These are phyloP conservation scores for Chaitophorus viminalis DNA, from an alignment of 2,888 invertebrate genomes.

Conservation along the genomic window DNA sequence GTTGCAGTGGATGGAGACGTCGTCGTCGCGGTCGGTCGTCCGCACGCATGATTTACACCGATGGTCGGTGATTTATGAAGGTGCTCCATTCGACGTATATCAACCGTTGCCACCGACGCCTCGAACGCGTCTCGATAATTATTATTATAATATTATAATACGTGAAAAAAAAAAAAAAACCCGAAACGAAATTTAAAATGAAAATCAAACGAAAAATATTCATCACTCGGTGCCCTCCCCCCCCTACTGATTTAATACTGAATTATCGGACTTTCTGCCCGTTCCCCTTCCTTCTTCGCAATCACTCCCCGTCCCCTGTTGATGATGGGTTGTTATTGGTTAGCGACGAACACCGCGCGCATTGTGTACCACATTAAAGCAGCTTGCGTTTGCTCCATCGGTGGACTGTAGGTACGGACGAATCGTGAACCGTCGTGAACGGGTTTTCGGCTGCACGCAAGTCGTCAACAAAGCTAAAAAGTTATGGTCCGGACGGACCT, in stretches of 20 bases:
- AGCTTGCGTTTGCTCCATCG: too few relatives aligned
- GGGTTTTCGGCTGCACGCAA: too few relatives aligned
- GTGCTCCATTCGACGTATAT: background rate
- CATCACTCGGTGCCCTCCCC: too few relatives aligned
- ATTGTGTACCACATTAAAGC: background rate
- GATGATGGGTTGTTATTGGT: background rate
- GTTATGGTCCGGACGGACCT: too few relatives aligned
- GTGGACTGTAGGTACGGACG: too few relatives aligned
- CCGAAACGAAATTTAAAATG: background rate
- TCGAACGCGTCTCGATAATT: background rate
- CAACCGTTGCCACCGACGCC: background rate
- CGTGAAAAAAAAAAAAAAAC: background rate
- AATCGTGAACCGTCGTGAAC: too few relatives aligned
- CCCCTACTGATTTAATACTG: too few relatives aligned
- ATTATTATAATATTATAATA: background rate
- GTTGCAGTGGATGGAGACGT: background rate
- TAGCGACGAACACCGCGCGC: background rate
- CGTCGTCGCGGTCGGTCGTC: background rate
- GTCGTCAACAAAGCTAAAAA: too few relatives aligned
- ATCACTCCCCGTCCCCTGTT: background rate
- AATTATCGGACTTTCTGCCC: too few relatives aligned
- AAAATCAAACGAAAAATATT: too few relatives aligned
- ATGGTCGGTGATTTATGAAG: background rate
- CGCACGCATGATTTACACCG: background rate
- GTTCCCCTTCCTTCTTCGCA: too few relatives aligned